Evolutionary conservation across 1,140 invertebrate species (phyloP).

Genomic region (Neodiprion fabricii): DNA sequence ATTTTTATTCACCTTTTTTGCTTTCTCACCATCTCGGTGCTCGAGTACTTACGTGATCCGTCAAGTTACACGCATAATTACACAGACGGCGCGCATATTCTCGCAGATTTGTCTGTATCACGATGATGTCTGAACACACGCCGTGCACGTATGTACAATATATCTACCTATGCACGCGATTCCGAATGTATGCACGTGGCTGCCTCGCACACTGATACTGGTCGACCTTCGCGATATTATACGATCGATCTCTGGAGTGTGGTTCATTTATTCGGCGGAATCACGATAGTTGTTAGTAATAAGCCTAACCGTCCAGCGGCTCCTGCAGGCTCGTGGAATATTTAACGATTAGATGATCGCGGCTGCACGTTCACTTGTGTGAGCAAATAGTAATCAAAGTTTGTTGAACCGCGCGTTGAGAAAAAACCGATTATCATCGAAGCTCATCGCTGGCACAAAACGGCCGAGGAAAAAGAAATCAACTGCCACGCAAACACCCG

Average conservation of each 20-base stretch:
- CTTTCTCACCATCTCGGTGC: too few relatives aligned
- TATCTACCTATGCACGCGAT: neutral
- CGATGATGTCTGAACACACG: neutral
- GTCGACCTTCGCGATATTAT: neutral
- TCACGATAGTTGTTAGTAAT: too few relatives aligned
- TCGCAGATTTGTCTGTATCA: neutral
- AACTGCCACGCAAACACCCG: neutral
- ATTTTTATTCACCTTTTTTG: too few relatives aligned
- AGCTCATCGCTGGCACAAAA: neutral
- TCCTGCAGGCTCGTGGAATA: too few relatives aligned
- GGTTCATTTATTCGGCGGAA: neutral
- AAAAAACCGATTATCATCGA: neutral
- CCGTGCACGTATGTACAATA: neutral
- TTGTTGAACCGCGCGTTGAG: neutral
- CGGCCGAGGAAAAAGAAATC: neutral
- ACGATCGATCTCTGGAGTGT: neutral
- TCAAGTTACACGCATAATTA: neutral
- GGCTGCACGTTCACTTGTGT: too few relatives aligned
- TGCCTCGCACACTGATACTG: neutral
- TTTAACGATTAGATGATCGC: too few relatives aligned
- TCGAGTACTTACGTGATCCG: neutral
- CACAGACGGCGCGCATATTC: neutral
- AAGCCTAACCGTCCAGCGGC: too few relatives aligned
- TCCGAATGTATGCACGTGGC: too few relatives aligned
- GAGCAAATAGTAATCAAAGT: constrained; percentile 3